These are phyloP conservation scores for Enteromius treurensis DNA, from an alignment of 2,797 vertebrate genomes.

Conservation along the genomic window DNA sequence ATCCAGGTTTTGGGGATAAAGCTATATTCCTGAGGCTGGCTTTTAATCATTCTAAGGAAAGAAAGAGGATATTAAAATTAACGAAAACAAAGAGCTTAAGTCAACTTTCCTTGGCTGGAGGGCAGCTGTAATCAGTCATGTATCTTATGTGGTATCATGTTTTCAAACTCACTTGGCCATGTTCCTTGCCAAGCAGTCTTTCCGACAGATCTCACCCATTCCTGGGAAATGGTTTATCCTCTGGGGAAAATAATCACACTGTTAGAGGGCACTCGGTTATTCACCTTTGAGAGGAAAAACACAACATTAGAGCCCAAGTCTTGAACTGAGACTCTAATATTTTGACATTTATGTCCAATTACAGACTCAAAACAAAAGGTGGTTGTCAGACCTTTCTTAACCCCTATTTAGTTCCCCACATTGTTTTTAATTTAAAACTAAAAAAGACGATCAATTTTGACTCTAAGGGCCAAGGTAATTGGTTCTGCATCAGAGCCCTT, in stretches of 20 bases:
- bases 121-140: constrained; percentile 15
- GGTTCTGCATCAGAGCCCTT: constrained; percentile 83
- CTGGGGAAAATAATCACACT: constrained; percentile 83
- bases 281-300: constrained; percentile 74
- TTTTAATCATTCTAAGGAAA: constrained; percentile 91
- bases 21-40: constrained; percentile 93
- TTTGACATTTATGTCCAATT: constrained; percentile 89
- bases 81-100: neutral
- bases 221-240: constrained; percentile 99
- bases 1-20: constrained; percentile 98
- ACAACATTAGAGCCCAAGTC: constrained; percentile 78
- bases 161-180: constrained; percentile 93
- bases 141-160: constrained; percentile 16
- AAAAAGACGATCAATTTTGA: constrained; percentile 79
- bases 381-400: constrained; percentile 80
- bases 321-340: constrained; percentile 80
- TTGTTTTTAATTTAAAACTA: constrained; percentile 75
- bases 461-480: constrained; percentile 83
- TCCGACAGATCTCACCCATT: constrained; percentile 99
- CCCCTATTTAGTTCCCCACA: constrained; percentile 81
- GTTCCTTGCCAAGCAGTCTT: constrained; percentile 99
- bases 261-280: constrained; percentile 76
- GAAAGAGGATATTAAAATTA: constrained; percentile 25
- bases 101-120: neutral
- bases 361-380: constrained; percentile 85